These are phyloP conservation scores for Dilophus febrilis DNA, from an alignment of 2,888 invertebrate species.

Conservation along the genomic window DNA sequence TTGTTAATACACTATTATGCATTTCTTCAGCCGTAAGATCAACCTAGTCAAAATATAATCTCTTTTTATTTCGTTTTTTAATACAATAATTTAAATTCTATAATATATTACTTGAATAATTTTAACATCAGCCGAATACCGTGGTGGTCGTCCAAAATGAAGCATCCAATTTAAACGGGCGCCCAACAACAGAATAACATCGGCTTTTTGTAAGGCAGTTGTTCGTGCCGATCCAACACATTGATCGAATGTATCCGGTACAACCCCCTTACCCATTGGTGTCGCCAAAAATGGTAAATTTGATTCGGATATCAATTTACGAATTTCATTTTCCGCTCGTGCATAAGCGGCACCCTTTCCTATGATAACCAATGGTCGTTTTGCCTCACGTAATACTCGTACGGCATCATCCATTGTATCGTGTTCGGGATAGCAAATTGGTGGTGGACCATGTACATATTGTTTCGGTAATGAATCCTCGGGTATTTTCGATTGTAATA, in stretches of 20 bases:
- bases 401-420: constrained; percentile 51
- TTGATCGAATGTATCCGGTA: constrained; percentile 45
- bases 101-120: constrained; percentile 56
- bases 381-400: constrained; percentile 46
- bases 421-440: constrained; percentile 56
- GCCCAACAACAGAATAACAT: constrained; percentile 74
- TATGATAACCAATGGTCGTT: constrained; percentile 72
- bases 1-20: constrained; percentile 69
- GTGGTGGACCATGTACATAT: constrained; percentile 32
- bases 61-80: background rate
- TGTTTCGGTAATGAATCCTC: constrained; percentile 24
- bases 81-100: constrained; percentile 1
- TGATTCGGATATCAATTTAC: constrained; percentile 49
- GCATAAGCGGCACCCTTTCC: constrained; percentile 84
- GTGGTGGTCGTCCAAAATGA: constrained; percentile 82
- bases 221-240: constrained; percentile 83
- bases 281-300: constrained; percentile 82
- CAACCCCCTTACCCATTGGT: constrained; percentile 85
- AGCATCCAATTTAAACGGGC: constrained; percentile 96
- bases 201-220: constrained; percentile 67
- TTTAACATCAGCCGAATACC: constrained; percentile 68
- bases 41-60: constrained; percentile 34
- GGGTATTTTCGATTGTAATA: constrained; percentile 39
- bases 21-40: constrained; percentile 83
- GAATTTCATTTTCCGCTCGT: constrained; percentile 53